Evolutionary conservation across 2,113 vertebrate genomes (phyloP).

Genomic region (Choloepus hoffmanni): DNA sequence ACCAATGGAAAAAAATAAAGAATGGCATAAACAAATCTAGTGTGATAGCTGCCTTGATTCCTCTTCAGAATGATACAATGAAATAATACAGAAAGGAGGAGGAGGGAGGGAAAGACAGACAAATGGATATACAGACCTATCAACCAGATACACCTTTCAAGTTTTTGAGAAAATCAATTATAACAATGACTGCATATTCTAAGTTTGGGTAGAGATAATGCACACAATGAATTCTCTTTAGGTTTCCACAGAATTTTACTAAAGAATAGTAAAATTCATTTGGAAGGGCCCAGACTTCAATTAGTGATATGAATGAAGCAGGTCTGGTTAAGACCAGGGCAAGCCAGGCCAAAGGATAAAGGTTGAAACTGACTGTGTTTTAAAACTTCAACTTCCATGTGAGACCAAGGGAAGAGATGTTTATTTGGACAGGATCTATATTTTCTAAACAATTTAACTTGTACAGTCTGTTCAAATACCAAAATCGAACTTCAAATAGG

Average conservation of each 20-base stretch:
- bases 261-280: slow-evolving; percentile 11
- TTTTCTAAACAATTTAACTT: too few species aligned
- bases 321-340: too few species aligned
- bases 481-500: too few species aligned
- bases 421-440: too few species aligned
- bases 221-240: not conserved
- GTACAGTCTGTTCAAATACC: too few species aligned
- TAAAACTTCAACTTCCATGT: too few species aligned
- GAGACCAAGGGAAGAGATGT: too few species aligned
- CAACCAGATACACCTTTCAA: not conserved
- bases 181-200: not conserved
- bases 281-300: not conserved
- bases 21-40: not conserved
- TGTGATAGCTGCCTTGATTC: not conserved
- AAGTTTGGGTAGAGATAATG: not conserved
- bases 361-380: too few species aligned
- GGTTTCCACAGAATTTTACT: not conserved
- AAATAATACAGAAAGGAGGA: not conserved
- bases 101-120: not conserved
- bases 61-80: not conserved
- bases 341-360: too few species aligned
- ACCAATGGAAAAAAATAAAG: not conserved
- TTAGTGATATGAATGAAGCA: too few species aligned
- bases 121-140: not conserved
- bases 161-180: slow-evolving; percentile 16